These are phyloP conservation scores for Forbesichthys agassizii DNA, from an alignment of 2,113 vertebrate species.

Conservation along the genomic window DNA sequence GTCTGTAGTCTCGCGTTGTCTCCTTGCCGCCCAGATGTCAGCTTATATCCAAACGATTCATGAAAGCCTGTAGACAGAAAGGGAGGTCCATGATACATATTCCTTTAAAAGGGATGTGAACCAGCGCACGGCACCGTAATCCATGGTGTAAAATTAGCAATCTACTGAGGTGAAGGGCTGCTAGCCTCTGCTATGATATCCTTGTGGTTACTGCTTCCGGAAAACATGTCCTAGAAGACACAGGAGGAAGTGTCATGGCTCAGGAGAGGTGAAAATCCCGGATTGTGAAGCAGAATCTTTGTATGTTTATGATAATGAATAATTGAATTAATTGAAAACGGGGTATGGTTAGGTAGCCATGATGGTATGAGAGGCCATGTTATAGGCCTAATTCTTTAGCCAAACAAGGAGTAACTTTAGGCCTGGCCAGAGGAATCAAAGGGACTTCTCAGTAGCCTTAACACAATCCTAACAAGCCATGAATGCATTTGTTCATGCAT, in stretches of 20 bases:
- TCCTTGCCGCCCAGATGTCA: slow-evolving; percentile 16
- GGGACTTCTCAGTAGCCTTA: slow-evolving; percentile 16
- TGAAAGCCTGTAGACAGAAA: slow-evolving; percentile 54
- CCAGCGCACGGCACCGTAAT: neutral
- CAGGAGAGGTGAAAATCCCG: slow-evolving; percentile 47
- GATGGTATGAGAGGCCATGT: slow-evolving; percentile 11
- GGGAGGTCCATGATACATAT: slow-evolving; percentile 39
- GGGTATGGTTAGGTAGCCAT: no score
- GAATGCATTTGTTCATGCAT: neutral
- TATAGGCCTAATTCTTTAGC: slow-evolving; percentile 68
- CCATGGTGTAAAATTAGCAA: slow-evolving; percentile 12
- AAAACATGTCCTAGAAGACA: slow-evolving; percentile 21
- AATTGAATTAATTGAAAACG: slow-evolving; percentile 53
- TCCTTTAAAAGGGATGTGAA: slow-evolving; percentile 9
- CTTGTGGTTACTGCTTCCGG: slow-evolving; percentile 49
- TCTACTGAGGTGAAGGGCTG: slow-evolving; percentile 12
- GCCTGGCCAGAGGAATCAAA: slow-evolving; percentile 53
- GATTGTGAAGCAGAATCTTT: slow-evolving; percentile 37
- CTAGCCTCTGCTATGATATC: slow-evolving; percentile 36
- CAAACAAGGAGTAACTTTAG: slow-evolving; percentile 65
- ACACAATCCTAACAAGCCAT: slow-evolving; percentile 9
- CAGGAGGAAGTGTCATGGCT: slow-evolving; percentile 48
- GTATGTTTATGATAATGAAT: slow-evolving; percentile 48
- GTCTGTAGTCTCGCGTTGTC: slow-evolving; percentile 10
- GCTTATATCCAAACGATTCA: slow-evolving; percentile 24